Base-by-base conservation (phyloP, 2,113 vertebrate genomes). In the Piprites chloris region DNA sequence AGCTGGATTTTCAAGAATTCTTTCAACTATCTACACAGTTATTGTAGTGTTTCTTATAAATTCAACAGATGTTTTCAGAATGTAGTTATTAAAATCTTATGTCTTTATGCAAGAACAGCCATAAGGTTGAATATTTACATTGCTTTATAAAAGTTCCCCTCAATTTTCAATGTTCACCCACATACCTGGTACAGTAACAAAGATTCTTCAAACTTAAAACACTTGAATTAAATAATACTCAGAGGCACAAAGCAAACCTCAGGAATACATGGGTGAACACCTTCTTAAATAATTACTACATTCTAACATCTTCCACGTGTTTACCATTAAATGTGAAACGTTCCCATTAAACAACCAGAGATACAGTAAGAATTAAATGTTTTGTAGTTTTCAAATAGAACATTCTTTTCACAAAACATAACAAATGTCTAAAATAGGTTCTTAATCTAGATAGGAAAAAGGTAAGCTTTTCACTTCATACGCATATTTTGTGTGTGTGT, bases 401-500 rank as follows among this genome's bases (percentile, higher is more conserved):
- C 97, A 98, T 98, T 97, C 97, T 98, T 98, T 97, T 98, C 98
- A 98, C 98, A 98, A 98, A 98, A 98, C 97, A 98, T 98, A 98
- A 98, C 97, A 98, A 97, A 98, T 96, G 98, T 98, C 97, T 98
- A 97, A 98, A 98, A 98, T 98, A 98, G 97, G 98, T 97, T 98
- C 97, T 98, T 97, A 98, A 97, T 98, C 98, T 98, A 98, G 97
- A 98, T 97, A 98, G 97, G 97, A 98, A 98, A 97, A 98, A 98
- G 96, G 97, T 97, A 97, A 98, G 98, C 96, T 97, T 98, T 97
- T 97, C 98, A 98, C 97, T 98, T 98, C 98, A 98, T 98, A 98
- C 97, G 88, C 94, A 96, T 97, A 96, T 96, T 93, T 62, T 95
- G 91, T 95, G 82, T 96, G 97, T 95, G 97, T 98, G 95, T 97